Base-by-base conservation (phyloP, 2,113 vertebrate species). In the Morone saxatilis region DNA sequence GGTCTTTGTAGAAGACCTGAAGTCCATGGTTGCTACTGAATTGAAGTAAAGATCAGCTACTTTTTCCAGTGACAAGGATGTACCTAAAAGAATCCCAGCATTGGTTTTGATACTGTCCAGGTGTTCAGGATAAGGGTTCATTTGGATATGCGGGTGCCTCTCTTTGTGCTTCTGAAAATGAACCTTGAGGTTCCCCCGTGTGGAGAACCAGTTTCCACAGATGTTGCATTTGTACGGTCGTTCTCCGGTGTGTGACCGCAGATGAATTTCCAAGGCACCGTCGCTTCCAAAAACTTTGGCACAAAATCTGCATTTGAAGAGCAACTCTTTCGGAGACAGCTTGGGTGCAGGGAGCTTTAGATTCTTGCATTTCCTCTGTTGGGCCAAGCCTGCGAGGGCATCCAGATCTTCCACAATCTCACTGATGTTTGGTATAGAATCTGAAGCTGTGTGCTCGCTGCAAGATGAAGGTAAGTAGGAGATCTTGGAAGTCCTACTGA, bases 251-350 rank as follows among this genome's bases (percentile, higher is more conserved):
- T 97, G 97, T 71, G 96, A 97, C 47, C 96, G 96, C 76, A 97
- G 92, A 86, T 97, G 97, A 88, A 97, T 97, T 95, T 97, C 96
- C 95, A 97, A 95, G 95, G 96, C 96, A 94, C 96, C 97, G 94
- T 97, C 96, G 75, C 96, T 97, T 87, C 96, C 96, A 41, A 97
- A 97, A 84, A 96, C 96, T 94, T 97, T 97, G 20, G 95, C 94
- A 53, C 97, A 97, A 95, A 97, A 97, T 92, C 96, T 96, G 92
- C 97, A 97, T 94, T 97, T 97, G 89, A 96, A 97, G 93, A 97
- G 96, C 0, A 96, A 93, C 83, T 97, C 96, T 0, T 97, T 95
- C 0, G 96, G 95, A 82, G 92, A 80, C 85, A 91, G 94, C 76
- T 96, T 97, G 0, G 94, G 89, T 88, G 97, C 96, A 45, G 96